Conservation (phyloP, 2,113 vertebrate genomes). For the Austrofundulus limnaeus region DNA sequence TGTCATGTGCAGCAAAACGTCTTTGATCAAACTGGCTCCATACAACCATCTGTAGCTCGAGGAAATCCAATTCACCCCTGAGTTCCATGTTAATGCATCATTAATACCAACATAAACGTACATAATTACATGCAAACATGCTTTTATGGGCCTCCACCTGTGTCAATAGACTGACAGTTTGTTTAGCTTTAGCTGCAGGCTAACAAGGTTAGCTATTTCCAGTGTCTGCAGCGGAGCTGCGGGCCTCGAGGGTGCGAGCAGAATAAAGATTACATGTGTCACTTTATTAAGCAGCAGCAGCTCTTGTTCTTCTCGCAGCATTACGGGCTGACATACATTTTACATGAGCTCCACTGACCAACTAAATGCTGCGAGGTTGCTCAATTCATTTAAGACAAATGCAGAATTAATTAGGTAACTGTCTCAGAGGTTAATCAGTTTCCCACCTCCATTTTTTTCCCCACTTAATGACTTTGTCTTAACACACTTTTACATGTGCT, state of each 20-base stretch:
- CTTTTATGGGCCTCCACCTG: conserved; percentile 55
- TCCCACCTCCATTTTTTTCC: conserved; percentile 20
- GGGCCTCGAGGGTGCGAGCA: conserved; percentile 44
- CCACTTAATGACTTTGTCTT: conserved; percentile 24
- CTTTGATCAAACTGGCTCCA: conserved; percentile 6
- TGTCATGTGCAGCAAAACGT: not conserved
- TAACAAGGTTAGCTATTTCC: conserved; percentile 48
- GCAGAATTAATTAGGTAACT: conserved; percentile 74
- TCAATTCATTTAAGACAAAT: conserved; percentile 67
- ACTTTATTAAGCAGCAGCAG: conserved; percentile 64
- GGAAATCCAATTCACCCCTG: conserved; percentile 28
- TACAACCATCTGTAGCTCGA: conserved; percentile 10
- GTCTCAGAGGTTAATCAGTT: conserved; percentile 76
- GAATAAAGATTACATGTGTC: conserved; percentile 76
- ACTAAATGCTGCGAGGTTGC: conserved; percentile 58
- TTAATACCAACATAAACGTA: conserved; percentile 59
- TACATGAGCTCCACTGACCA: conserved; percentile 67
- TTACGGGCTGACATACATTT: conserved; percentile 72
- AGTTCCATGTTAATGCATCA: conserved; percentile 38
- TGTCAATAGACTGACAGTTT: conserved; percentile 63
- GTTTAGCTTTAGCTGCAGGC: conserved; percentile 55
- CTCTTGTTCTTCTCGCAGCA: conserved; percentile 58
- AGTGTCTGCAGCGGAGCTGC: conserved; percentile 39
- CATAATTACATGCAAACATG: conserved; percentile 51
- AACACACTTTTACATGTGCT: conserved; percentile 11